Evolutionary conservation across 1,140 invertebrate species (phyloP), one percentile per base, ranked within the genome.

Genomic region (Drosophila micromelanica): DNA sequence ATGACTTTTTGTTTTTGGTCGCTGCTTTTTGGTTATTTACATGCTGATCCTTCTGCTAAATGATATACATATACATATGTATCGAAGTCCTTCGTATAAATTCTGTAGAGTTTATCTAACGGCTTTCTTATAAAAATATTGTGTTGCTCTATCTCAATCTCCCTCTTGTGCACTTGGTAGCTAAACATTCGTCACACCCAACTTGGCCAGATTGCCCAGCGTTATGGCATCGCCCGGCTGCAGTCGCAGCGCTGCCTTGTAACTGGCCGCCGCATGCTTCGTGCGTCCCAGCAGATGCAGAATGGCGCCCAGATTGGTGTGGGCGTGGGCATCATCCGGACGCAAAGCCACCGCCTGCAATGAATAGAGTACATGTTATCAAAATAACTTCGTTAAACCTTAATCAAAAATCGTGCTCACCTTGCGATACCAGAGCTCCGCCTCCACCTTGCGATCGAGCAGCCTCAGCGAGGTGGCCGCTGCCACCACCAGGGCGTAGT

Each of bases 221-320:
- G 97, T 98, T 23, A 97, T 97, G 20, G 94, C 93, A 92, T 98
- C 97, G 57, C 96, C 95, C 0, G 98, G 97, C 80, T 97, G 95
- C 5, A 98, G 93, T 67, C 94, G 93, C 42, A 98, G 93, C 0
- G 98, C 97, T 80, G 95, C 94, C 62, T 96, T 93, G 92, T 99
- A 99, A 55, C 96, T 96, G 6, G 94, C 92, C 23, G 97, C 96
- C 0, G 98, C 98, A 89, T 98, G 96, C 12, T 93, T 92, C 64
- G 97, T 96, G 93, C 98, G 98, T 8, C 97, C 97, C 91, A 98
- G 97, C 49, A 98, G 93, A 93, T 98, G 98, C 20, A 98, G 93
- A 90, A 99, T 98, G 43, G 98, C 98, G 13, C 98, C 98, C 35
- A 98, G 93, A 92, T 99, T 99, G 82, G 98, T 97, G 92, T 98